Evolutionary conservation across 2,113 vertebrate species (phyloP).

Genomic region (Aix galericulata): DNA sequence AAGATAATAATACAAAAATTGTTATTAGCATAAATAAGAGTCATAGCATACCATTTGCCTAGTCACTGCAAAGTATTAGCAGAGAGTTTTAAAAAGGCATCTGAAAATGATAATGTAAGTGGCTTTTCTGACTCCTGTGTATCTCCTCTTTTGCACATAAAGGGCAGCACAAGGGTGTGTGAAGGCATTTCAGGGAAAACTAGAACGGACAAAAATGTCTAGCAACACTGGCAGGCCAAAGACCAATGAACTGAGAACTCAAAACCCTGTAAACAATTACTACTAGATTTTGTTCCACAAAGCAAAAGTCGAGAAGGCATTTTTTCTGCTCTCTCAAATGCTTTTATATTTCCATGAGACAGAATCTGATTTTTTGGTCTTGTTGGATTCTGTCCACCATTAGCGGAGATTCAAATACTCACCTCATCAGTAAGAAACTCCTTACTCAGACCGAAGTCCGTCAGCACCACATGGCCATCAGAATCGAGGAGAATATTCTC

Average conservation of each 20-base stretch:
- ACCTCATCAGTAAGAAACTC: conserved; percentile 96
- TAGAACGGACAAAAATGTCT: neutral
- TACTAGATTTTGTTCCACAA: neutral
- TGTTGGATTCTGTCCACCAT: neutral
- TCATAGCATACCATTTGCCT: conserved; percentile 61
- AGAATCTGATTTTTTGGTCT: neutral
- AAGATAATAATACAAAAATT: conserved; percentile 61
- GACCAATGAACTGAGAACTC: neutral
- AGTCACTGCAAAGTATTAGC: conserved; percentile 51
- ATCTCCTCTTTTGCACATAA: neutral
- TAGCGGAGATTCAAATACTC: conserved; percentile 69
- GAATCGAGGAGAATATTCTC: conserved; percentile 97
- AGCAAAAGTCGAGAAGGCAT: neutral
- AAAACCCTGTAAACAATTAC: neutral
- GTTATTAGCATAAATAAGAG: conserved; percentile 48
- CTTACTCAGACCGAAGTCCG: conserved; percentile 98
- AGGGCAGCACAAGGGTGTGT: neutral
- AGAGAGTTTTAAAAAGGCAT: neutral
- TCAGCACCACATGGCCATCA: conserved; percentile 94
- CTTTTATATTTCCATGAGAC: neutral
- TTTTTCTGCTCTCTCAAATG: neutral
- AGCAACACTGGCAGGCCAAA: neutral
- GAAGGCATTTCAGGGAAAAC: neutral
- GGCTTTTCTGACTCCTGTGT: neutral
- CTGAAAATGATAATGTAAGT: neutral